Percentiles rank a stretch among this genome's conserved stretches.
phyloP scores from a whole-genome alignment of 1,140 invertebrate genomes.

The Drosophila equinoxialis region DNA sequence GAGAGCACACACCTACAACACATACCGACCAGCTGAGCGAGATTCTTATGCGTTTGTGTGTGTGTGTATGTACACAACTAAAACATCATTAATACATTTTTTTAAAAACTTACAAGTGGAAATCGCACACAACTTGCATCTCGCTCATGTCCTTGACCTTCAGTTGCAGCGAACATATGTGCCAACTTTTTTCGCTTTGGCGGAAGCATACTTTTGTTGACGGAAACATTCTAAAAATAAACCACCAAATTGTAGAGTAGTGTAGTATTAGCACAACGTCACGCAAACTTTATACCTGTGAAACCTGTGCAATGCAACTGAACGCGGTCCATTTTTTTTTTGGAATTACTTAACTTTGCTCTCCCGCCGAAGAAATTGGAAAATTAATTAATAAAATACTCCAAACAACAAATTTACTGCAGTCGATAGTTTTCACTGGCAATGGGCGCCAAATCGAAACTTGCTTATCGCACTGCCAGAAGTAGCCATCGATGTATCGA shows the following conservation, averaged over 20 bases:
- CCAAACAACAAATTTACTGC: too few species aligned
- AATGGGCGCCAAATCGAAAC: neutral
- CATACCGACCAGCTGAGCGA: conserved; percentile 44
- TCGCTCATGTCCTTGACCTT: conserved; percentile 65
- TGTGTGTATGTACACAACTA: conserved; percentile 6
- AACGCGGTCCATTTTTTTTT: neutral
- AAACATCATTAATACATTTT: conserved; percentile 25
- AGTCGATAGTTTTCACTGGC: neutral
- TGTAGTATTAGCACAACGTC: too few species aligned
- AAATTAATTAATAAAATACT: too few species aligned
- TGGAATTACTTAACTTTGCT: neutral
- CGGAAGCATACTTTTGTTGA: conserved; percentile 41
- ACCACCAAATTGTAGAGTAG: conserved; percentile 17
- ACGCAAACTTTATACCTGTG: neutral
- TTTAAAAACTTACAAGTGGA: conserved; percentile 34
- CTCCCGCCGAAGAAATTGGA: neutral
- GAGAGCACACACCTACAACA: conserved; percentile 24
- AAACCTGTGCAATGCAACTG: neutral
- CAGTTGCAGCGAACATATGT: conserved; percentile 37
- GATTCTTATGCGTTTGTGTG: conserved; percentile 11
- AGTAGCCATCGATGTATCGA: too few species aligned
- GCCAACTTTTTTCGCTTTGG: conserved; percentile 61
- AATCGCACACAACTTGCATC: conserved; percentile 12
- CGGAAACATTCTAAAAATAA: conserved; percentile 53
- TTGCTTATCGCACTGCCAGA: too few species aligned